Conservation (phyloP, 2,113 vertebrate species). For the Alethe diademata region DNA sequence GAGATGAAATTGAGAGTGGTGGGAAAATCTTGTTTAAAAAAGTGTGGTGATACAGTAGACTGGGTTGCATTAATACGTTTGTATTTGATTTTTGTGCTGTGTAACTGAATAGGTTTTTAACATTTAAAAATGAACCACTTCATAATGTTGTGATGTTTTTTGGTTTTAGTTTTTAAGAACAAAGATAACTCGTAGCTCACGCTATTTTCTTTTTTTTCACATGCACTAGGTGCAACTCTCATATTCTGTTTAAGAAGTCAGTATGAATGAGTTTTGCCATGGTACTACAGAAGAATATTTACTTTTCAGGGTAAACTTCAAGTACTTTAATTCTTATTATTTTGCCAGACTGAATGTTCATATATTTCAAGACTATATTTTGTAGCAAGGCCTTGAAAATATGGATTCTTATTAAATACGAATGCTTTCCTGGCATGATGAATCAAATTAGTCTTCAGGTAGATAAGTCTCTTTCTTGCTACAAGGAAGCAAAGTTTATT, state of each 20-base stretch:
- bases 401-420: not conserved
- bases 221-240: not conserved
- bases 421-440: not conserved
- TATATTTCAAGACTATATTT: not conserved
- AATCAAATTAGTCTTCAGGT: not conserved
- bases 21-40: not conserved
- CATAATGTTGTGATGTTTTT: not conserved
- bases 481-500: not conserved
- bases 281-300: not conserved
- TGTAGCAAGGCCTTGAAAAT: not conserved
- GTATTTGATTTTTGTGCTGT: not conserved
- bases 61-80: not conserved
- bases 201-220: not conserved
- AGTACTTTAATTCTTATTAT: not conserved
- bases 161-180: not conserved
- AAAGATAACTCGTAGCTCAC: not conserved
- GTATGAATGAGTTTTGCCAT: not conserved
- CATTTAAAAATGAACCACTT: not conserved
- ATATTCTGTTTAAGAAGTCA: not conserved
- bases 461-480: not conserved
- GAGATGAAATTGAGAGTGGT: not conserved
- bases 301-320: not conserved
- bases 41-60: not conserved
- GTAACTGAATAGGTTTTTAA: not conserved
- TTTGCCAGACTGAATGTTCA: not conserved